Evolutionary conservation across 2,113 vertebrate species (phyloP).

Genomic region (Brachyhypopomus gauderio): DNA sequence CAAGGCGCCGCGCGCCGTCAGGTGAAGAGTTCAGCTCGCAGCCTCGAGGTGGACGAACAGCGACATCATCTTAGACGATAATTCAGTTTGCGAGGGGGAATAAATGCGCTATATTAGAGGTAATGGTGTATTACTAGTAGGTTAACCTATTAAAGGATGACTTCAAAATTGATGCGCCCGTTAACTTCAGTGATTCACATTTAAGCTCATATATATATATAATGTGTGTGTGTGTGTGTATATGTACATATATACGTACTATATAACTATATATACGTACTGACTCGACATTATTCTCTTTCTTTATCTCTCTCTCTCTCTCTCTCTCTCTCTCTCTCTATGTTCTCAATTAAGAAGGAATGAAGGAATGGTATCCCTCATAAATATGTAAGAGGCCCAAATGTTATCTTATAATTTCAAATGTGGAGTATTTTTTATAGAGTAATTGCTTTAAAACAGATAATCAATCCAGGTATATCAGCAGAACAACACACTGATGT

Average conservation of each 20-base stretch:
- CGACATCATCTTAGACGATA: slow-evolving; percentile 61
- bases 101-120: slow-evolving; percentile 54
- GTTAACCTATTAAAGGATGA: slow-evolving; percentile 45
- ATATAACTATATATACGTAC: no score
- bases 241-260: no score
- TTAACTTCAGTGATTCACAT: slow-evolving; percentile 67
- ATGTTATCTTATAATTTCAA: neutral
- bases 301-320: neutral
- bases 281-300: neutral
- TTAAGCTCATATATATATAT: slow-evolving; percentile 53
- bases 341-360: neutral
- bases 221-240: no score
- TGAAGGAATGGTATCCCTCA: neutral
- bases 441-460: neutral
- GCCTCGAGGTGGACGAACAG: no score
- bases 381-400: neutral
- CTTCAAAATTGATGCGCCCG: slow-evolving; percentile 60
- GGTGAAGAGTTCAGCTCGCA: no score
- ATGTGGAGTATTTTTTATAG: neutral
- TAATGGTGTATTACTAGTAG: slow-evolving; percentile 64
- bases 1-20: no score
- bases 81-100: slow-evolving; percentile 65
- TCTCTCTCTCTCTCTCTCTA: neutral
- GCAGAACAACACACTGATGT: neutral
- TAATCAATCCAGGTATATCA: neutral